Evolutionary conservation across 1,140 invertebrate species (phyloP), one percentile per base, ranked within the genome.

Genomic region (Theocolax elegans): DNA sequence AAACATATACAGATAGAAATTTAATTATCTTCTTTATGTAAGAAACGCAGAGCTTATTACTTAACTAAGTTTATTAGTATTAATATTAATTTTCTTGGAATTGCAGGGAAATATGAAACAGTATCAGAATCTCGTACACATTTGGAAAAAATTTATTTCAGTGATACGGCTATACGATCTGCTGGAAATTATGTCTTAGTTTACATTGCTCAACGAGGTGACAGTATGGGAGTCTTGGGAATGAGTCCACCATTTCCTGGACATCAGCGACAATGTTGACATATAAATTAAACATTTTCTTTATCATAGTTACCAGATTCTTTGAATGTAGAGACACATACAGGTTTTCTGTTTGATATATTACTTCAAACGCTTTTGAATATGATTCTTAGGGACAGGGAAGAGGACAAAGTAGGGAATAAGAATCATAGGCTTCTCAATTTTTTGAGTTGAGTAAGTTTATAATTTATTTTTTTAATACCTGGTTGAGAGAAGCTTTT

Each of bases 191-290:
- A 93, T 81, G 83, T 89, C 19, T 86, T 94, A 56, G 85, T 94
- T 70, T 95, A 94, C 79, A 91, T 94, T 79, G 91, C 90, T 74
- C 89, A 92, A 81, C 88, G 88, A 1, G 88, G 89, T 40, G 87
- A 89, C 73, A 89, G 91, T 67, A 88, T 90, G 12, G 85, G 87
- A 69, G 89, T 89, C 40, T 79, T 89, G 44, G 89, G 89, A 4
- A 84, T 89, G 66, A 89, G 88, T 76, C 74, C 80, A 35, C 75
- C 82, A 8, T 89, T 89, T 78, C 78, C 83, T 54, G 86, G 79
- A 12, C 74, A 79, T 42, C 74, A 73, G 19, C 79, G 79, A 60
- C 70, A 66, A 35, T 64, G 23, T 23, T 75, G 25, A 62, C 67
- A 17, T 42, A 70, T 10, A 38, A 62, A 65, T n/a, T 64, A 70